phyloP scores from a whole-genome alignment of 2,113 vertebrate species.

The Dinomys branickii region DNA sequence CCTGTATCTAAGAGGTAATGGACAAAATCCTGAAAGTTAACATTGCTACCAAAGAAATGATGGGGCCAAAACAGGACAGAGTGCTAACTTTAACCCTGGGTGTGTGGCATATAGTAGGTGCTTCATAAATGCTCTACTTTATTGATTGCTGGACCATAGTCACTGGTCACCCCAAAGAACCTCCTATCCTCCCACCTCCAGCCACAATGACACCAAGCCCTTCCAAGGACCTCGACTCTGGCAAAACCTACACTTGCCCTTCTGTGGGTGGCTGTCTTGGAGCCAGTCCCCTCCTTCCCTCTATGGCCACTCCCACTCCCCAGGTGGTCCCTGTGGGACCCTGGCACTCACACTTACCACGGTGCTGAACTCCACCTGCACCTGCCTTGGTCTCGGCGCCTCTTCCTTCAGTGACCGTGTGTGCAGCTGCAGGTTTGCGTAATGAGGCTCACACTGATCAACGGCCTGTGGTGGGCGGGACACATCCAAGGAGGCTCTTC shows the following conservation, averaged over 20 bases:
- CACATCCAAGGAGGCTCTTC: neutral
- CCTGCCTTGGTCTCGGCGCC: rapidly evolving
- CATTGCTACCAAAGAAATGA: neutral
- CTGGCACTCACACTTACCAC: neutral
- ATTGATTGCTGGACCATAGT: rapidly evolving
- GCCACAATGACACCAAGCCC: neutral
- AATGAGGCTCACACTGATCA: neutral
- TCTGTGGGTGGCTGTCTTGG: no score
- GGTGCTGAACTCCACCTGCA: slow-evolving; percentile 16
- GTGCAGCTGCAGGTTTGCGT: slow-evolving; percentile 60
- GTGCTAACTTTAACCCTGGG: rapidly evolving
- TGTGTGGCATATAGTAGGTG: neutral
- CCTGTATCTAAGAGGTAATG: rapidly evolving
- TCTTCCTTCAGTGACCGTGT: rapidly evolving
- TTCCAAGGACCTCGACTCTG: neutral
- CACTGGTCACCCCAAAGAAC: neutral
- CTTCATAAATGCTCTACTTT: neutral
- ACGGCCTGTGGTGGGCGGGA: neutral
- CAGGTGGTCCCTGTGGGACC: rapidly evolving
- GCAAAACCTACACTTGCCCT: no score
- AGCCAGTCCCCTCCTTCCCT: neutral
- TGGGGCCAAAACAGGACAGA: neutral
- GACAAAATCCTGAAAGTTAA: neutral
- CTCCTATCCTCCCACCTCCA: neutral
- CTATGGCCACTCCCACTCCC: neutral